Evolutionary conservation across 2,797 vertebrate species (phyloP).

Genomic region (Phataginus tricuspis): DNA sequence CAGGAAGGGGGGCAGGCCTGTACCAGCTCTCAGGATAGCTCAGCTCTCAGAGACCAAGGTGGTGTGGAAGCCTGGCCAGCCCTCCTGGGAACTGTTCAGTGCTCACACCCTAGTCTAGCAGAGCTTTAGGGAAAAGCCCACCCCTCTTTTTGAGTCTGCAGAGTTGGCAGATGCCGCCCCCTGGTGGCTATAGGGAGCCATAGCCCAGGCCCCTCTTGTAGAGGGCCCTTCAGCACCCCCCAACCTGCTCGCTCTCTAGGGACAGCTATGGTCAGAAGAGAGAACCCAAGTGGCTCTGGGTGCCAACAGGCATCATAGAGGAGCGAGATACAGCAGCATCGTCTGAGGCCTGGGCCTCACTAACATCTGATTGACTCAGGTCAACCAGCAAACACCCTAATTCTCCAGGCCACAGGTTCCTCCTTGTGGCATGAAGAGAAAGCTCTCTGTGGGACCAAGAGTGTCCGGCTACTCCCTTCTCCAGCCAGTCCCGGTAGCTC

Average conservation of each 20-base stretch:
- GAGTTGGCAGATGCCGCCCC: constrained; percentile 71
- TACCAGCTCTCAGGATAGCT: not conserved
- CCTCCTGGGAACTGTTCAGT: not conserved
- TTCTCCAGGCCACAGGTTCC: constrained; percentile 23
- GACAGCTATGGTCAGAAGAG: not conserved
- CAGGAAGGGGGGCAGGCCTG: not conserved
- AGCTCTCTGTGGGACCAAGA: not conserved
- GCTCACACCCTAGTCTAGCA: not conserved
- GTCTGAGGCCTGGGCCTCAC: not conserved
- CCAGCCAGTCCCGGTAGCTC: not conserved
- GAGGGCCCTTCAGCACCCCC: not conserved
- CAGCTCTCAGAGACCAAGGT: not conserved
- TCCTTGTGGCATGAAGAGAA: not conserved
- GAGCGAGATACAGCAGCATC: not conserved
- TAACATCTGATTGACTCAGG: not conserved
- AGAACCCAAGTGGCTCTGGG: not conserved
- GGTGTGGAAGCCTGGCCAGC: not conserved
- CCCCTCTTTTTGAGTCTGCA: constrained; percentile 11
- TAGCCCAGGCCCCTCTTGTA: not conserved
- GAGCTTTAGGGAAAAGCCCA: constrained; percentile 29
- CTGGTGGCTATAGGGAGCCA: constrained; percentile 66
- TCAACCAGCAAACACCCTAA: not conserved
- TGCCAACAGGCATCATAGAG: not conserved
- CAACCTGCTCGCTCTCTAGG: not conserved
- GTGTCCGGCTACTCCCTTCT: not conserved